Evolutionary conservation across 1,140 invertebrate genomes (phyloP), one percentile per base, ranked within the genome.

Genomic region (Teleogryllus occipitalis): DNA sequence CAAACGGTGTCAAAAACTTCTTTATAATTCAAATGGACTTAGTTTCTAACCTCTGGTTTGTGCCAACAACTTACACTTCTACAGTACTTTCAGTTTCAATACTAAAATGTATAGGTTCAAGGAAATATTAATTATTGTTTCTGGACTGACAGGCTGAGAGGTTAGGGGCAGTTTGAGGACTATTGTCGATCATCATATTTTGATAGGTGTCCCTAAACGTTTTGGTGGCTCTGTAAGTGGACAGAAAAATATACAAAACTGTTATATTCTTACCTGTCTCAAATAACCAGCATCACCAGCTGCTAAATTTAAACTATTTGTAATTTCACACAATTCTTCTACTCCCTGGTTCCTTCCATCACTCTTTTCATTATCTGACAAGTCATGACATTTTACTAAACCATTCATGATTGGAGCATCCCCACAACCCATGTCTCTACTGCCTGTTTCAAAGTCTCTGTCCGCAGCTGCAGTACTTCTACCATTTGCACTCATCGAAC

Each of bases 231-330:
- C 27, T 39, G 27, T 39, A 39, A 2, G 5, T 39, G 5, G 27
- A 39, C 27, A 39, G 27, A 39, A 39, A 39, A 39, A 39, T 39
- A 39, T 2, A 39, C 27, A 2, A 39, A 39, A 39, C 27, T 77
- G 8, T n/a, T 48, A 22, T 14, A 2, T 21, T 48, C 47, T 49
- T 39, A 82, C 79, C 47, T 77, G 80, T 74, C 81, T 12, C 12
- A 10, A 12, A 27, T 15, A 10, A 75, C 21, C 74, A 75, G 21
- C 46, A 47, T 27, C 22, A 14, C 22, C 22, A 3, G 46, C 22
- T 14, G 46, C 74, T 27, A 75, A 75, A 22, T 47, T 75, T n/a
- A 47, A n/a, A 14, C 46, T 75, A 14, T 47, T 47, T 12, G 74
- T n/a, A 10, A 14, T 22, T 14, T 14, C 12, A 81, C n/a, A 80